phyloP scores from a whole-genome alignment of 2,797 vertebrate genomes.

The Parotocinclus haroldoi region DNA sequence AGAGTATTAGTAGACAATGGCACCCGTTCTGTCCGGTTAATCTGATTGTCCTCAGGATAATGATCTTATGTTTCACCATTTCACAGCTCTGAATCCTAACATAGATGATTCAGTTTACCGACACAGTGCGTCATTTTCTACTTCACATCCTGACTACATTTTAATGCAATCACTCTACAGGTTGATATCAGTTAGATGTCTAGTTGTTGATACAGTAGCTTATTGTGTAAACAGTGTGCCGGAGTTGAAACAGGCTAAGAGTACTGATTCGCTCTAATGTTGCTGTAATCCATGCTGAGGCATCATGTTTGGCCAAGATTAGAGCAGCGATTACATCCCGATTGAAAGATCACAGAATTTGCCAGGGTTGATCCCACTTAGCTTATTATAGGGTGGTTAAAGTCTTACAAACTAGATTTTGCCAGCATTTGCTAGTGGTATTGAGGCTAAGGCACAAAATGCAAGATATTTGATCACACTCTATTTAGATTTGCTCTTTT shows the following conservation, averaged over 20 bases:
- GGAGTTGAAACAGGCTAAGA: conserved; percentile 17
- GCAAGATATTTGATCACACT: neutral
- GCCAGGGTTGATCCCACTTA: conserved; percentile 13
- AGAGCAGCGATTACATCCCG: conserved; percentile 39
- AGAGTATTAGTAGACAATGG: too few species aligned
- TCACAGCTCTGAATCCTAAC: neutral
- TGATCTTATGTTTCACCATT: neutral
- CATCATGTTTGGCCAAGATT: conserved; percentile 46
- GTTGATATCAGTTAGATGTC: conserved; percentile 21
- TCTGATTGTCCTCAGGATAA: too few species aligned
- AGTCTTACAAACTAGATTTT: too few species aligned
- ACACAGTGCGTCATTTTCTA: neutral
- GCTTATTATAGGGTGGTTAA: too few species aligned
- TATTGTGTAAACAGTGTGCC: conserved; percentile 19
- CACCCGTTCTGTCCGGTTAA: too few species aligned
- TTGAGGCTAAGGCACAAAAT: too few species aligned
- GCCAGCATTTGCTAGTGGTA: too few species aligned
- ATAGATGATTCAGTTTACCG: conserved; percentile 2
- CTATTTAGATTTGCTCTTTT: neutral
- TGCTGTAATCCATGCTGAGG: conserved; percentile 40
- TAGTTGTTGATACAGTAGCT: conserved; percentile 26
- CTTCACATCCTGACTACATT: conserved; percentile 22
- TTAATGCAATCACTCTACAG: conserved; percentile 30
- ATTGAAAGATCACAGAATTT: conserved; percentile 30
- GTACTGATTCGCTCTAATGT: conserved; percentile 40